Percentiles rank a stretch among this genome's conserved stretches.
These are phyloP conservation scores for Cassiopea xamachana DNA, from an alignment of 30 jellyfish, hydroid and myxozoan genomes.

Conservation along the genomic window DNA sequence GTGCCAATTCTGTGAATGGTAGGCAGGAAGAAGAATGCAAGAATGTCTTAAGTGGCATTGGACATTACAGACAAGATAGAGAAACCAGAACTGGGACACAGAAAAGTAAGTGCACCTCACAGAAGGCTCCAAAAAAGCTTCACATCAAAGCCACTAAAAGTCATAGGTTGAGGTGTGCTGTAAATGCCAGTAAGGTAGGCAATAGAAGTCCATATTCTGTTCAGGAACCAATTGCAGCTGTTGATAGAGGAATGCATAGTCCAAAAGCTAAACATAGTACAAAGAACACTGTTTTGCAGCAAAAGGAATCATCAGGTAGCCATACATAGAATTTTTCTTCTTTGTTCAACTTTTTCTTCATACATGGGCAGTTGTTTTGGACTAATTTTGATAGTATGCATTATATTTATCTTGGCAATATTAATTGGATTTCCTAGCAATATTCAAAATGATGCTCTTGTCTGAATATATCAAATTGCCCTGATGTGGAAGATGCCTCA, in stretches of 20 bases:
- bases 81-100: background rate
- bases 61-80: background rate
- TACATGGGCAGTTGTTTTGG: too few relatives aligned
- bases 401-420: too few relatives aligned
- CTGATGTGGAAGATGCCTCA: too few relatives aligned
- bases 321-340: too few relatives aligned
- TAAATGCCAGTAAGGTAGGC: background rate
- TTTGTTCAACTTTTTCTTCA: too few relatives aligned
- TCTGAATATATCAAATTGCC: too few relatives aligned
- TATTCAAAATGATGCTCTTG: too few relatives aligned
- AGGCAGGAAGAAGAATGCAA: background rate
- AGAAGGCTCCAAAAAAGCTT: constrained; percentile 18
- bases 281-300: background rate
- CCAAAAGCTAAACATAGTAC: background rate
- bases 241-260: background rate
- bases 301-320: background rate
- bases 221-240: background rate
- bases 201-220: background rate
- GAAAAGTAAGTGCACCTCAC: background rate
- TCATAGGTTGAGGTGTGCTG: constrained; percentile 50
- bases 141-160: constrained; percentile 43
- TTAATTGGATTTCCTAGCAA: too few relatives aligned
- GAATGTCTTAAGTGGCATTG: background rate
- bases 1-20: background rate
- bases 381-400: too few relatives aligned